Base-by-base conservation (phyloP, 2,888 invertebrate species). In the Drosophila kambysellisi region DNA sequence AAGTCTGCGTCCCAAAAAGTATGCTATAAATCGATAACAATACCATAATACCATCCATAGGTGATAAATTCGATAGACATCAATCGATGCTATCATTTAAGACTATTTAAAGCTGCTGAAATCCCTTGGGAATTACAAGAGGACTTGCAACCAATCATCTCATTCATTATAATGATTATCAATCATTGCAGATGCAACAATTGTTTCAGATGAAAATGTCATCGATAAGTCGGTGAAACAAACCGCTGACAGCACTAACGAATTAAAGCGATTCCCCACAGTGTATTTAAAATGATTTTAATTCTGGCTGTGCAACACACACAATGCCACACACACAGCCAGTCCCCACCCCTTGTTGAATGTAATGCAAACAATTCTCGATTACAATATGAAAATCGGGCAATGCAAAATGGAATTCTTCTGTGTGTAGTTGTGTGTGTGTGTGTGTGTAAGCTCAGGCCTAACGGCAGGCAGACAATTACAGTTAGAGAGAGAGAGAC, bases 311-410 rank as follows among this genome's bases (percentile, higher is more conserved):
- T 15, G 64, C 51, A 39, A 63, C 29, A 7, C 33, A 46, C 48
- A 15, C 43, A 33, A 20, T 25, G 25, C 8, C 35, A 51, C 17
- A 17, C 29, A 9, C 50, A 50, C 1, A 20, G 12, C 30, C 11
- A 8, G 12, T n/a, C 61, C 61, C 9, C 11, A 5, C 11, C 15
- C 54, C 61, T 75, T 61, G 76, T 62, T 70, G 66, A 70, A 76
- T 66, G 67, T 39, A 70, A 77, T 67, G 66, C 74, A 78, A 77
- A 78, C 74, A 78, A 68, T 76, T 76, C 75, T 59, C 75, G 77
- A 71, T 76, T 71, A 76, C 76, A 76, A 76, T 76, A 67, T 76
- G 67, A 76, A 76, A 76, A 76, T 71, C 76, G 71, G 52, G 67
- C 71, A 76, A 67, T 76, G 76, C 12, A 76, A 67, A 71, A 71